Base-by-base conservation (phyloP, 1,140 invertebrate genomes). In the Panonychus citri region DNA sequence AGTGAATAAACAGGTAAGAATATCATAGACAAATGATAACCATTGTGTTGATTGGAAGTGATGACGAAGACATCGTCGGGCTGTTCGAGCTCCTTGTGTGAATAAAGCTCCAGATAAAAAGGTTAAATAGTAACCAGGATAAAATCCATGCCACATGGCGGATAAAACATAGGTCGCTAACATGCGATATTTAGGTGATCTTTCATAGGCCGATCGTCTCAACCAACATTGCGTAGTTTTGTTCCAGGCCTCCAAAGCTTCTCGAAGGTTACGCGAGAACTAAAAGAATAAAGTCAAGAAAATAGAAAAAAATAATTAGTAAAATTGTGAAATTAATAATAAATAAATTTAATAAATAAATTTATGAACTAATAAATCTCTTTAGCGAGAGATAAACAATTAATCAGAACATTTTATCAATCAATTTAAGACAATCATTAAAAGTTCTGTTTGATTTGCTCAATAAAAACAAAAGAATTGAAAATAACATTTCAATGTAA, bases 71-170 rank as follows among this genome's bases (percentile, higher is more conserved):
- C 77, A 73, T 53, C 77, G 74, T 40, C 84, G 76, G 49, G 81
- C 83, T 57, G 73, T 72, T 74, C 90, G 77, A 27, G 84, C 79
- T 21, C 82, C 81, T 53, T 82, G 72, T 3, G 89, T 93, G 64
- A 90, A 83, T 2, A 96, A 63, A 0, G 85, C 85, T 15, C 82
- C 88, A 27, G 78, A 81, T 27, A 84, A 75, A 70, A 98, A 98
- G 1, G 88, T 91, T 39, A 96, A 66, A 69, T 96, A 98, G 73
- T 98, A 98, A 15, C 93, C 90, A 7, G 89, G 88, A 72, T 93
- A 89, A 69, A 93, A 94, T 55, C 85, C 93, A 72, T 97, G 93
- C 93, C 93, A 97, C 25, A 95, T 66, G n/a, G 89, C 89, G 26
- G 86, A 93, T 49, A 94, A 72, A 2, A 78, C 70, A 70, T 90